These are phyloP conservation scores for Achroia grisella DNA, from an alignment of 1,140 invertebrate genomes.

Conservation along the genomic window DNA sequence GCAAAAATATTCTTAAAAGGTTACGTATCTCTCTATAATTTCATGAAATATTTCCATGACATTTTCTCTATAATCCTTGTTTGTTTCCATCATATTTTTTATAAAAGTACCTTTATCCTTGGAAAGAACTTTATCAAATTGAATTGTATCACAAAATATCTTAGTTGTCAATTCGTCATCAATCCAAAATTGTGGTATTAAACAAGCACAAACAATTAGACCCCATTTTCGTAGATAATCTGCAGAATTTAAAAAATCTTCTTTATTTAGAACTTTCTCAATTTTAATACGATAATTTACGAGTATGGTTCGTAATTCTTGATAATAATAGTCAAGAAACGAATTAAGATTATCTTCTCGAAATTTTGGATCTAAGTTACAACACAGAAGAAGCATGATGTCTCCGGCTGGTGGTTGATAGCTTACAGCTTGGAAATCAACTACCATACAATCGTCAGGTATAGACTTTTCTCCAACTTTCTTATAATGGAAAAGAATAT, in stretches of 20 bases:
- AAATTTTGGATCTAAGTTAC: slow-evolving; percentile 45
- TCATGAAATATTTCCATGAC: slow-evolving; percentile 52
- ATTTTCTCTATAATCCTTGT: slow-evolving; percentile 36
- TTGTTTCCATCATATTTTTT: slow-evolving; percentile 38
- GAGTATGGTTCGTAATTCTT: slow-evolving; percentile 53
- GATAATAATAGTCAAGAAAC: slow-evolving; percentile 70
- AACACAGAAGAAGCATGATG: slow-evolving; percentile 60
- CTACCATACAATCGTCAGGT: slow-evolving; percentile 70
- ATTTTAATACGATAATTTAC: slow-evolving; percentile 43
- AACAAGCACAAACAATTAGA: slow-evolving; percentile 38
- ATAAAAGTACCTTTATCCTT: slow-evolving; percentile 49
- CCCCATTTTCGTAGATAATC: slow-evolving; percentile 52
- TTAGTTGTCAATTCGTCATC: slow-evolving; percentile 41
- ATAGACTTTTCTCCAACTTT: slow-evolving; percentile 17
- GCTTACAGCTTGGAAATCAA: slow-evolving; percentile 76
- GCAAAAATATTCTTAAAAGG: no score
- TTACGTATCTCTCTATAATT: slow-evolving; percentile 36
- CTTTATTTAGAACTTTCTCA: slow-evolving; percentile 41
- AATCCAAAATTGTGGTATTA: slow-evolving; percentile 51
- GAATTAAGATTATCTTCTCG: slow-evolving; percentile 52
- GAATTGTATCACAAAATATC: slow-evolving; percentile 33
- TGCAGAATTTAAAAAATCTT: slow-evolving; percentile 54
- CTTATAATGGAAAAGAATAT: slow-evolving; percentile 76
- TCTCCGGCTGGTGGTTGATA: slow-evolving; percentile 76
- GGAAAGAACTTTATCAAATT: slow-evolving; percentile 43